Evolutionary conservation across 1,140 invertebrate genomes (phyloP).

Genomic region (Psix sp.): DNA sequence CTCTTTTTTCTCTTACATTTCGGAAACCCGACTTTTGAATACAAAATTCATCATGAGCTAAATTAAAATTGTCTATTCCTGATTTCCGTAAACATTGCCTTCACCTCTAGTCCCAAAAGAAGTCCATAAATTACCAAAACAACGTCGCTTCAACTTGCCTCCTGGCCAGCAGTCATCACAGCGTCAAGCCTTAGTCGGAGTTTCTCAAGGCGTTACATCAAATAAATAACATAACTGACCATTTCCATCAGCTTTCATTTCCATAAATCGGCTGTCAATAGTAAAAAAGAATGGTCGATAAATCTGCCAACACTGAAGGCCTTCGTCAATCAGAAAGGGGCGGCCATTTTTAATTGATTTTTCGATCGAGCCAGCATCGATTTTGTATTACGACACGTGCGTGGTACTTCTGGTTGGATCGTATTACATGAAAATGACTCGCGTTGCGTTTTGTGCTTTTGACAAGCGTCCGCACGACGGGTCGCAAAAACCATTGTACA

Average conservation of each 20-base stretch:
- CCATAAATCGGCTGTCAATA: slow-evolving; percentile 38
- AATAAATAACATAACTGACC: slow-evolving; percentile 14
- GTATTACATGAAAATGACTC: slow-evolving; percentile 38
- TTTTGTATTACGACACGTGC: slow-evolving; percentile 23
- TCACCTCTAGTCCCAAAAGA: too few relatives aligned
- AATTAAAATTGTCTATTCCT: too few relatives aligned
- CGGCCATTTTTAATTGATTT: slow-evolving; percentile 11
- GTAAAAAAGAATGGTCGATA: slow-evolving; percentile 19
- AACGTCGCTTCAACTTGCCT: too few relatives aligned
- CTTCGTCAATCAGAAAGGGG: slow-evolving; percentile 26
- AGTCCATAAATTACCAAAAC: too few relatives aligned
- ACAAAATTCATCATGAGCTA: too few relatives aligned
- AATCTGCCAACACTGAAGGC: slow-evolving; percentile 31
- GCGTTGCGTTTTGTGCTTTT: slow-evolving; percentile 24
- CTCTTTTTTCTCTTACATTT: too few relatives aligned
- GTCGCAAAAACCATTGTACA: slow-evolving; percentile 13
- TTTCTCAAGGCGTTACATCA: too few relatives aligned
- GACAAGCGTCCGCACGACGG: slow-evolving; percentile 19
- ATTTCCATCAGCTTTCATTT: slow-evolving; percentile 33
- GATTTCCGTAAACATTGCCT: too few relatives aligned
- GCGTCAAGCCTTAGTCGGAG: too few relatives aligned
- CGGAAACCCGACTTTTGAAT: too few relatives aligned
- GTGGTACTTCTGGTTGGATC: slow-evolving; percentile 40
- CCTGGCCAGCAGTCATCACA: too few relatives aligned
- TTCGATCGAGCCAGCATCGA: slow-evolving; percentile 9